phyloP scores from a whole-genome alignment of 1,140 invertebrate genomes.

The Lucilia cuprina region DNA sequence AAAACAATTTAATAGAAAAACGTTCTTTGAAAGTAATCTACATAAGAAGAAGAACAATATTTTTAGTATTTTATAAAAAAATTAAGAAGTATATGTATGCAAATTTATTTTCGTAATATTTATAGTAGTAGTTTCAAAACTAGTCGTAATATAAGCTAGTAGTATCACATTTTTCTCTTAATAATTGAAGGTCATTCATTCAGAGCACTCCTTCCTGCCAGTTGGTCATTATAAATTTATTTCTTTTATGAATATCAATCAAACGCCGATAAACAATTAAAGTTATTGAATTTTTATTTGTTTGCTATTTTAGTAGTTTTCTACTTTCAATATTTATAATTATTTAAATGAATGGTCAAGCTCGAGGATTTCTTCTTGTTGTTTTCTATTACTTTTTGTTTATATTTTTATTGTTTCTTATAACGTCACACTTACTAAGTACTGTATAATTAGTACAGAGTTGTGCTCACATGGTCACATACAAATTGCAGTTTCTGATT shows the following conservation, averaged over 20 bases:
- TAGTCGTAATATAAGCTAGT: neutral
- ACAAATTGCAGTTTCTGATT: too few species aligned
- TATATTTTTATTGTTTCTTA: neutral
- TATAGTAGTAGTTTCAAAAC: neutral
- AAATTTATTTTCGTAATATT: too few species aligned
- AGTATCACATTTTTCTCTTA: neutral
- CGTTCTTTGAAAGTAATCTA: too few species aligned
- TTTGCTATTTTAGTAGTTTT: neutral
- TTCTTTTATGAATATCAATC: neutral
- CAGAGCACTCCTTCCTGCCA: neutral
- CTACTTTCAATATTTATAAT: neutral
- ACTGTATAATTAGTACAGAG: neutral
- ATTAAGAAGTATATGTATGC: too few species aligned
- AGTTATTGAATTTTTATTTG: neutral
- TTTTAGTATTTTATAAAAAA: too few species aligned
- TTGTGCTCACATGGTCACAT: neutral
- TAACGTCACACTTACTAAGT: neutral
- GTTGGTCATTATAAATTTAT: neutral
- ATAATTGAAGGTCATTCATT: neutral
- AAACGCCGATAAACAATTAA: slow-evolving; percentile 1
- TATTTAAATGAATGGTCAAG: neutral
- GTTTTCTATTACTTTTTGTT: neutral
- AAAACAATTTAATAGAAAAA: too few species aligned
- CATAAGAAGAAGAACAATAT: too few species aligned
- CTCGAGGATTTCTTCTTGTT: neutral